Evolutionary conservation across 2,113 vertebrate genomes (phyloP).

Genomic region (Scatophagus argus): DNA sequence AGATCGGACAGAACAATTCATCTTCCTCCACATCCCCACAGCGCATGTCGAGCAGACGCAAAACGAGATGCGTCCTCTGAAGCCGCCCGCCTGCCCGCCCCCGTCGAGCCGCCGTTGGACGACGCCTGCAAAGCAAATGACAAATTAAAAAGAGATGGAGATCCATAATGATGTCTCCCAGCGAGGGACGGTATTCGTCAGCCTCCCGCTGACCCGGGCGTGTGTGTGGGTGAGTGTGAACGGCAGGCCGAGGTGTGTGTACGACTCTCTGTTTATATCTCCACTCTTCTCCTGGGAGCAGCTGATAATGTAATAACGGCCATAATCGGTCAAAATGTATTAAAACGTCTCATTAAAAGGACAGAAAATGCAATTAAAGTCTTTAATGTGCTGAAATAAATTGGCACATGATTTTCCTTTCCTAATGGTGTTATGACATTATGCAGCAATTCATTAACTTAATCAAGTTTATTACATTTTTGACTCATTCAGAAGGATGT

Average conservation of each 20-base stretch:
- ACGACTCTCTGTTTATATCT: not conserved
- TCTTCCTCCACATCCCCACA: not conserved
- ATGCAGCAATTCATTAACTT: slow-evolving; percentile 17
- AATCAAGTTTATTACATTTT: not conserved
- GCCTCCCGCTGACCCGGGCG: slow-evolving; percentile 14
- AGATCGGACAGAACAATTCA: not conserved
- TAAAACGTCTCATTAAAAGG: not conserved
- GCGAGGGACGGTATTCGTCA: not conserved
- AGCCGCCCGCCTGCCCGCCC: not conserved
- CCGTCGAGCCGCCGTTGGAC: not conserved
- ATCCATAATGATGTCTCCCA: slow-evolving; percentile 19
- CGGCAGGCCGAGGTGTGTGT: not conserved
- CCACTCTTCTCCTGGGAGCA: not conserved
- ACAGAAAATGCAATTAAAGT: slow-evolving; percentile 16
- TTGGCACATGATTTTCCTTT: slow-evolving; percentile 10
- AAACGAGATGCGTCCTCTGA: not conserved
- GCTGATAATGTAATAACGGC: not conserved
- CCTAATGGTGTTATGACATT: slow-evolving; percentile 28
- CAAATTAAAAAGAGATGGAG: slow-evolving; percentile 35
- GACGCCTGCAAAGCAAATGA: not conserved
- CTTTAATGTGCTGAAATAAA: slow-evolving; percentile 35
- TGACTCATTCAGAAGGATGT: not conserved
- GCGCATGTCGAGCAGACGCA: not conserved
- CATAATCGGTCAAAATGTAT: slow-evolving; percentile 8
- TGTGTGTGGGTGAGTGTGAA: not conserved